phyloP scores from a whole-genome alignment of 23 tunicate species.

The Oikopleura dioica region DNA sequence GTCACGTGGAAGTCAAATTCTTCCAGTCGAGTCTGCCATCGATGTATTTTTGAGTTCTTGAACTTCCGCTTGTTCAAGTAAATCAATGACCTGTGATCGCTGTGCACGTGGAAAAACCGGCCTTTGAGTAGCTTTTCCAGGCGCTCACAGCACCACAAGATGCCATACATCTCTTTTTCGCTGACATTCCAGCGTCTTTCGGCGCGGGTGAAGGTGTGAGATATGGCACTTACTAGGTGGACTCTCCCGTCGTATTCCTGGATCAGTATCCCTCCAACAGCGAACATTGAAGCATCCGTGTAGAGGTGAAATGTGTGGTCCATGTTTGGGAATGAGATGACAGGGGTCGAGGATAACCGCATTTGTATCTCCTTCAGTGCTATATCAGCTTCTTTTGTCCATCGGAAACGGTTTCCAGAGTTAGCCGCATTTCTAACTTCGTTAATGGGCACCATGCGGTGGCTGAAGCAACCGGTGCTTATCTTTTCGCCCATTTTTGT shows the following conservation, averaged over 20 bases:
- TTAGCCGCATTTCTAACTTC: too few relatives aligned
- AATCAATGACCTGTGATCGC: background rate
- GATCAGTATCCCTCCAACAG: background rate
- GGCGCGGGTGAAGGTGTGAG: background rate
- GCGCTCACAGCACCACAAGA: background rate
- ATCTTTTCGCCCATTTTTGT: background rate
- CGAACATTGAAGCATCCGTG: background rate
- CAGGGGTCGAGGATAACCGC: background rate
- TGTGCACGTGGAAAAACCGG: background rate
- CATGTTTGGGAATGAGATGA: background rate
- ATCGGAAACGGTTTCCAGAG: background rate
- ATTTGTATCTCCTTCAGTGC: background rate
- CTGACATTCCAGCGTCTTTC: conserved; percentile 12
- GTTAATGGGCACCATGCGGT: too few relatives aligned
- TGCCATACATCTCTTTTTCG: conserved; percentile 14
- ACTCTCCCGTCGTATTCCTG: background rate
- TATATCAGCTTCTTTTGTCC: background rate
- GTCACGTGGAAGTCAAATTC: background rate
- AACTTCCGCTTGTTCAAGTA: background rate
- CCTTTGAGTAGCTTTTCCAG: background rate
- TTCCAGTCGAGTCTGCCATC: background rate
- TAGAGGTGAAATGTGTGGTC: background rate
- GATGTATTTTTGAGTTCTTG: background rate
- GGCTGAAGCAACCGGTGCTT: background rate
- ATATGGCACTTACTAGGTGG: background rate